Conservation (phyloP, 1,140 invertebrate genomes). For the Drosophila persimilis region DNA sequence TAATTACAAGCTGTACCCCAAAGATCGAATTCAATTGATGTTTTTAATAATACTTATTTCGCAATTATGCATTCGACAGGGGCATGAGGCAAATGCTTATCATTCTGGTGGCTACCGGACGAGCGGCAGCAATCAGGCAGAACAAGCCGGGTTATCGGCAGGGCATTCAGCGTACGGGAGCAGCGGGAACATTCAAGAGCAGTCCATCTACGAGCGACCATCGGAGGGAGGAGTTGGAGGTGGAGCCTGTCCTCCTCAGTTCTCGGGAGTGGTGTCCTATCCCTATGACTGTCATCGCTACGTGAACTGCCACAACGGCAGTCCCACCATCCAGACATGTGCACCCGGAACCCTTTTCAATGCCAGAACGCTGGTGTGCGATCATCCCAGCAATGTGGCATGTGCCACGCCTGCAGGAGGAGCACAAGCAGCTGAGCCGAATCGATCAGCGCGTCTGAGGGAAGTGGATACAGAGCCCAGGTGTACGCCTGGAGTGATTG, state of each 20-base stretch:
- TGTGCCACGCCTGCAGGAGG: conserved; percentile 5
- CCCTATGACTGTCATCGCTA: conserved; percentile 87
- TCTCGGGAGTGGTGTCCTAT: conserved; percentile 86
- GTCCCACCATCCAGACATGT: conserved; percentile 86
- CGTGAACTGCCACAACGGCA: conserved; percentile 87
- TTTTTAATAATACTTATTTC: conserved; percentile 43
- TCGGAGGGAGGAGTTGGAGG: conserved; percentile 3
- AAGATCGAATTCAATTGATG: conserved; percentile 17
- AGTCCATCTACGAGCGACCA: conserved; percentile 60
- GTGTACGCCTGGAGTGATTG: conserved; percentile 84
- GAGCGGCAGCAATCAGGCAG: conserved; percentile 28
- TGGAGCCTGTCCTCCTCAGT: conserved; percentile 84
- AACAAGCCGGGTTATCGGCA: conserved; percentile 53
- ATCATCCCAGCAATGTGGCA: conserved; percentile 83
- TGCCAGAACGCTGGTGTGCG: conserved; percentile 85
- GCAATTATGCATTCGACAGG: conserved; percentile 62
- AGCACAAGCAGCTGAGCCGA: neutral
- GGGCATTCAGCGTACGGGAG: conserved; percentile 22
- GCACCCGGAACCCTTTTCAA: conserved; percentile 88
- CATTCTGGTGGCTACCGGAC: conserved; percentile 49
- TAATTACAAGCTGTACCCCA: conserved; percentile 22
- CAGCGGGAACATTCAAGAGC: conserved; percentile 43
- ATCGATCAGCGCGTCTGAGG: conserved; percentile 46
- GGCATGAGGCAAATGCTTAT: conserved; percentile 57
- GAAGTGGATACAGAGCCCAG: conserved; percentile 33